Base-by-base conservation (phyloP, 2,797 vertebrate species). In the Nyctibius grandis region DNA sequence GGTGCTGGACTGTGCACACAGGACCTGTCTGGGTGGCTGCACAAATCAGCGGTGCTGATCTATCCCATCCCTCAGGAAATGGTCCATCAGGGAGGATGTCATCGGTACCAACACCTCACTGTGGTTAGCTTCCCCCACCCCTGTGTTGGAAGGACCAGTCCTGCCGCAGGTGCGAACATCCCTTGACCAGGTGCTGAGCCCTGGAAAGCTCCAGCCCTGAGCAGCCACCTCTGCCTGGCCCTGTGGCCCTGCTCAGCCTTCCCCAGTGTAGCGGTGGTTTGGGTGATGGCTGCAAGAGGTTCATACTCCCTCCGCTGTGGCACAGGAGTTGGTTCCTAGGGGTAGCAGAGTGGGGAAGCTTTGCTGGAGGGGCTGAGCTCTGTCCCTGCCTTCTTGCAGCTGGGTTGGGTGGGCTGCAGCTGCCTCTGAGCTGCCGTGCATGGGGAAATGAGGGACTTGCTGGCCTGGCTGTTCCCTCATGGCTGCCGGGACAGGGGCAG, bases 221-320 rank as follows among this genome's bases (percentile, higher is more conserved):
- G 59, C 47, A 74, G 42, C 51, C 5, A 1, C 19, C 40, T 80
- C 60, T 64, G 8, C 19, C 22, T 12, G 8, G n/a, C 54, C 26
- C 31, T 31, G 13, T 23, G 31, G 65, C 40, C 42, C 38, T 78
- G 48, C 57, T n/a, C 44, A 65, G 26, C 56, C 36, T n/a, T 5
- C 6, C 26, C 29, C 20, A n/a, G 12, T 1, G 1, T 3, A 12
- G 23, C 1, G 0, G 50, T n/a, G 15, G 29, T 44, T 70, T 53
- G 31, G 14, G 17, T 68, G 50, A 19, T 54, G 40, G 50, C 34
- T 40, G 31, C 40, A 53, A 38, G 47, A 63, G 34, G 15, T 48
- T 79, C 44, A 7, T 29, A 20, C 18, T 34, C 31, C 45, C 11
- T 65, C 69, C 1, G 7, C n/a, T 73, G 15, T n/a, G 69, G 19